Evolutionary conservation across 2,113 vertebrate species (phyloP).

Genomic region (Lycocorax pyrrhopterus): DNA sequence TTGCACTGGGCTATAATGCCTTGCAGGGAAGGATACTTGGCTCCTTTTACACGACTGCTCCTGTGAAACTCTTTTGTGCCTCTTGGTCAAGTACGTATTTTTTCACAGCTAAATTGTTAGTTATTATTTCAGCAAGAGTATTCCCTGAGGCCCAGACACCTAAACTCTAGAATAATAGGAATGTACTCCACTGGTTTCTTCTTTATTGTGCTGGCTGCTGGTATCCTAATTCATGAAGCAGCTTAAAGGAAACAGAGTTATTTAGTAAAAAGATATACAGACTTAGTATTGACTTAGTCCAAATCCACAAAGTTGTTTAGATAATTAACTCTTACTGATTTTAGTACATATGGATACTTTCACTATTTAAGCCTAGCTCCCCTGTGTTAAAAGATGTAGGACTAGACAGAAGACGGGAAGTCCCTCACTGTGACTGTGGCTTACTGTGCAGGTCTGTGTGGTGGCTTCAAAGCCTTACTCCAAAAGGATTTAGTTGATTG

Average conservation of each 20-base stretch:
- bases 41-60: fast-evolving
- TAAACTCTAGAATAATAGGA: not conserved
- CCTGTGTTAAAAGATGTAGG: not conserved
- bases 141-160: not conserved
- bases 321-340: not conserved
- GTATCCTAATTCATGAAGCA: not conserved
- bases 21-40: not conserved
- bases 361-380: not conserved
- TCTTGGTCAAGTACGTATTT: not conserved
- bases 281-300: not conserved
- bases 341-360: not conserved
- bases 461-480: not conserved
- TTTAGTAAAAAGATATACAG: not conserved
- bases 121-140: not conserved
- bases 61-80: not conserved
- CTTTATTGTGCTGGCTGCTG: not conserved
- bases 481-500: not conserved
- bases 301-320: not conserved
- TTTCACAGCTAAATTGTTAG: not conserved
- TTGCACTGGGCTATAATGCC: not conserved
- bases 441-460: not conserved
- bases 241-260: not conserved
- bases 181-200: not conserved
- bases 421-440: not conserved
- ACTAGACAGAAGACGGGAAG: not conserved